Evolutionary conservation across 1,140 invertebrate genomes (phyloP), one percentile per base, ranked within the genome.

Genomic region (Fopius arisanus): DNA sequence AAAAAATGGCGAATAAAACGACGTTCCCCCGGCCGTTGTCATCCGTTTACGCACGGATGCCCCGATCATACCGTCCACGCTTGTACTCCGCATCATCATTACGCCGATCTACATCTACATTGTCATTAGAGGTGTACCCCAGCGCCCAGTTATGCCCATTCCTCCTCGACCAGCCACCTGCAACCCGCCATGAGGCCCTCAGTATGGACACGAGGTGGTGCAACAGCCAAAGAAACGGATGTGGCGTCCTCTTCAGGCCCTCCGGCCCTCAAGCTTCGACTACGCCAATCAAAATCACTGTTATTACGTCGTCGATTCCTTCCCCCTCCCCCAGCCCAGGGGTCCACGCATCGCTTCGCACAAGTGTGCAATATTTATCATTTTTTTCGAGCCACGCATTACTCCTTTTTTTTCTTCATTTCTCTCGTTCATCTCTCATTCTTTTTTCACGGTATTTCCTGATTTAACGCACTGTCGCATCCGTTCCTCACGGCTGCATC

Each of bases 21-120:
- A 3, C 43, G 43, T 2, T 16, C 5, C n/a, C 19, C 43, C 14
- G 16, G 41, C 29, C 67, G 54, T 37, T 66, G 75, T 77, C 70
- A 65, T 75, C 73, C 43, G 71, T 83, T 83, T 85, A 86, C 83
- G 84, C 85, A 86, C 83, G 85, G 80, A 86, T 86, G 84, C 83
- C 67, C 67, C 75, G 80, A 75, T 78, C 78, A 69, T 77, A 62
- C 41, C 62, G 31, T 33, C 43, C 48, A 62, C 62, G 79, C 75
- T 62, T 70, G 78, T 70, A 72, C 75, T 77, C 54, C 73, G 76
- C 77, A 82, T 84, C 78, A 84, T 84, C 82, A 81, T 80, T 79
- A 83, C 73, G 67, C 75, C 77, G 80, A 84, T 84, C 80, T 78
- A 81, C 79, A 84, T 82, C 80, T 80, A 79, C 80, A 81, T 84